These are phyloP conservation scores for Zaprionus lineosus DNA, from an alignment of 2,888 invertebrate species.

Conservation along the genomic window DNA sequence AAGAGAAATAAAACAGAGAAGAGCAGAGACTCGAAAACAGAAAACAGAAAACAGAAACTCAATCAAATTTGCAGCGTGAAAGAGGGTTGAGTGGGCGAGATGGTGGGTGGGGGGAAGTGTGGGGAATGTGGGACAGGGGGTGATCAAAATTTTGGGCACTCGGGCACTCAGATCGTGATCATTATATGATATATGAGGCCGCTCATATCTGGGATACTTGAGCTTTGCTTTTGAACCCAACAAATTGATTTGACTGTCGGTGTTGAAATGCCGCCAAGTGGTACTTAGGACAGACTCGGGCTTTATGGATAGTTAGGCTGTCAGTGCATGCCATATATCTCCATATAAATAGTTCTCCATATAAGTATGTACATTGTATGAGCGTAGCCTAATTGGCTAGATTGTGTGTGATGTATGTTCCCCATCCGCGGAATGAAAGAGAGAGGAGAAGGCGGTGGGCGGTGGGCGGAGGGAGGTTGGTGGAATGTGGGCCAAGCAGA, in stretches of 20 bases:
- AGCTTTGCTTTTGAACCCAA: conserved; percentile 65
- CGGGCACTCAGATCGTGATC: conserved; percentile 34
- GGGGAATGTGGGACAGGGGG: too few relatives aligned
- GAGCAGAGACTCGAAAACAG: too few relatives aligned
- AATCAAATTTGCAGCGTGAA: too few relatives aligned
- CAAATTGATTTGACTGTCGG: conserved; percentile 68
- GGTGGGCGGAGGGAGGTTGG: too few relatives aligned
- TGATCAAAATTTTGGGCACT: conserved; percentile 18
- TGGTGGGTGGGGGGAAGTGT: too few relatives aligned
- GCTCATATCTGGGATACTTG: conserved; percentile 45
- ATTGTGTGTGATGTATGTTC: conserved; percentile 12
- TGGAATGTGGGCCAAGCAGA: too few relatives aligned
- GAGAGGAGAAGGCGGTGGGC: background rate
- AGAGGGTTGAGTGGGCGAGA: too few relatives aligned
- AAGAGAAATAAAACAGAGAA: too few relatives aligned
- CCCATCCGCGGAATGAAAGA: too few relatives aligned
- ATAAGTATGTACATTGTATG: conserved; percentile 12
- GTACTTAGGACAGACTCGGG: conserved; percentile 49
- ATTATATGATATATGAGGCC: conserved; percentile 66
- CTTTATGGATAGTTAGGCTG: conserved; percentile 7
- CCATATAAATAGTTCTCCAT: conserved; percentile 10
- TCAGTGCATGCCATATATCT: background rate
- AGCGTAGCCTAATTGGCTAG: conserved; percentile 17
- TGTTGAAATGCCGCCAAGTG: conserved; percentile 68
- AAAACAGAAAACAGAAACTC: too few relatives aligned